Evolutionary conservation across 2,113 vertebrate species (phyloP).

Genomic region (Orientallactaga bullata): DNA sequence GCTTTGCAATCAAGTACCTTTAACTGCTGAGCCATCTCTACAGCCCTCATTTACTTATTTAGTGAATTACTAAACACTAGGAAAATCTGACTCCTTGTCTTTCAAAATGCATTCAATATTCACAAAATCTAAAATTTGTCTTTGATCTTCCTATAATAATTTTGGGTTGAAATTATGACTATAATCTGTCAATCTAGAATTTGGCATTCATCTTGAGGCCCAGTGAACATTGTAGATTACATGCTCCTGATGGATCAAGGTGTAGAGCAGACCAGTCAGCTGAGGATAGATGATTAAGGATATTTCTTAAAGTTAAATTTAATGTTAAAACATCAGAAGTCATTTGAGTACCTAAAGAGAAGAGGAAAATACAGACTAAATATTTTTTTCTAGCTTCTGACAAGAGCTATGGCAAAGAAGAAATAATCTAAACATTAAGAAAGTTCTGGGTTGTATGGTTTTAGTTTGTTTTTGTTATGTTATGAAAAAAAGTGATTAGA

Average conservation of each 20-base stretch:
- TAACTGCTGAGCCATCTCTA: not conserved
- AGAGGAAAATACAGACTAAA: not conserved
- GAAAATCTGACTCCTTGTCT: not conserved
- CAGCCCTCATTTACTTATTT: not conserved
- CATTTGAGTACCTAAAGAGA: not conserved
- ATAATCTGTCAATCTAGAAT: not conserved
- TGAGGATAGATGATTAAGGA: not conserved
- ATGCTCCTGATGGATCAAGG: not conserved
- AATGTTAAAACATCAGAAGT: not conserved
- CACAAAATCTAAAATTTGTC: constrained; percentile 18
- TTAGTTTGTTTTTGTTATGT: not conserved
- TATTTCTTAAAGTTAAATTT: not conserved
- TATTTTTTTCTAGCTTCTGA: not conserved
- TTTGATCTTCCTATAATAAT: not conserved
- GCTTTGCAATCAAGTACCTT: not conserved
- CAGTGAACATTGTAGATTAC: not conserved
- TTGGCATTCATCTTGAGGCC: not conserved
- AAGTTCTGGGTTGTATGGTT: not conserved
- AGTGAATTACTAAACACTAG: not conserved
- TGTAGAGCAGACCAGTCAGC: not conserved
- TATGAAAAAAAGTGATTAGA: not conserved
- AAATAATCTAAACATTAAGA: not conserved
- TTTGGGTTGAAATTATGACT: not conserved
- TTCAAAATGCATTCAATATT: constrained; percentile 13
- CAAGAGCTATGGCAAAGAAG: not conserved